Percentiles rank a stretch among this genome's conserved stretches.
Evolutionary conservation across 1,140 invertebrate species (phyloP).

Genomic region (Episyrphus balteatus): DNA sequence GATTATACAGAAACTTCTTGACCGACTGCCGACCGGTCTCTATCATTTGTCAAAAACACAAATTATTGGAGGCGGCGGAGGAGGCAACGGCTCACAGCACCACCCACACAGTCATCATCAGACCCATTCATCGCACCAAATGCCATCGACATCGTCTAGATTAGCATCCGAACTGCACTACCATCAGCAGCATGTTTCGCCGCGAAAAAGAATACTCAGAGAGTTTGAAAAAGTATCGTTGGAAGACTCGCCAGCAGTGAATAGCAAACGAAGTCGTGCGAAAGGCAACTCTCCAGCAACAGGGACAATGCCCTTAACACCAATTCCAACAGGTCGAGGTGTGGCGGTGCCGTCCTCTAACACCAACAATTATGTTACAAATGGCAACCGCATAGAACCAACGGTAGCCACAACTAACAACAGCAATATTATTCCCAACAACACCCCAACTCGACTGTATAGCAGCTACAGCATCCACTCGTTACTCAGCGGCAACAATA

Average conservation of each 20-base stretch:
- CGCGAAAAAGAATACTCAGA: slow-evolving; percentile 58
- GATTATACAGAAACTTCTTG: slow-evolving; percentile 34
- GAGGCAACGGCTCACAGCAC: slow-evolving; percentile 10
- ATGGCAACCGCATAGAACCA: slow-evolving; percentile 5
- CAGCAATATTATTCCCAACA: slow-evolving; percentile 6
- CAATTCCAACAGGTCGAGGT: not conserved
- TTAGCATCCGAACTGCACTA: slow-evolving; percentile 19
- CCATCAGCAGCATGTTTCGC: slow-evolving; percentile 50
- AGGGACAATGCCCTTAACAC: slow-evolving; percentile 12
- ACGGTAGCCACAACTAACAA: slow-evolving; percentile 2
- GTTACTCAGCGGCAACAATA: slow-evolving; percentile 47
- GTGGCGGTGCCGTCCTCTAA: not conserved
- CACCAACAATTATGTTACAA: slow-evolving; percentile 11
- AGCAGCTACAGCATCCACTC: slow-evolving; percentile 70
- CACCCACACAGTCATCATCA: not conserved
- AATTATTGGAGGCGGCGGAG: slow-evolving; percentile 14
- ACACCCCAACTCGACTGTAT: slow-evolving; percentile 27
- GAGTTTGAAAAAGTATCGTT: slow-evolving; percentile 61
- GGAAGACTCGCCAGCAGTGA: slow-evolving; percentile 42
- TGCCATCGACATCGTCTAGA: not conserved
- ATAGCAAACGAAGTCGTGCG: slow-evolving; percentile 40
- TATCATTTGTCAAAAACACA: slow-evolving; percentile 26
- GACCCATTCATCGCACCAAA: not conserved
- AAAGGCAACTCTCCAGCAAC: slow-evolving; percentile 13
- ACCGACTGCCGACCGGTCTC: slow-evolving; percentile 25